Percentiles rank a stretch among this genome's conserved stretches.
Evolutionary conservation across 2,113 vertebrate species (phyloP).

Genomic region (Scophthalmus maximus): DNA sequence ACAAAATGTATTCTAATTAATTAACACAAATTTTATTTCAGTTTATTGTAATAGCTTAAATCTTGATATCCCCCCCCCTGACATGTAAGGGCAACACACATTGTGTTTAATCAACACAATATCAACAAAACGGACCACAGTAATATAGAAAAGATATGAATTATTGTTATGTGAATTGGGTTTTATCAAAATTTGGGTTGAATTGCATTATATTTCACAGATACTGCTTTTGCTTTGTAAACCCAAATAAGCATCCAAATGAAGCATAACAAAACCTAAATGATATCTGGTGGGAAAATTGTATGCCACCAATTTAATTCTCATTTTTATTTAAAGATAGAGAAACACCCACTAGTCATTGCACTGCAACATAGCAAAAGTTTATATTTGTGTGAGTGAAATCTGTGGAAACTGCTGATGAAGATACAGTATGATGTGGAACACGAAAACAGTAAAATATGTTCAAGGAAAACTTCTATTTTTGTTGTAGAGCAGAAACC

Average conservation of each 20-base stretch:
- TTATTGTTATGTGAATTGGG: not conserved
- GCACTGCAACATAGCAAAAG: not conserved
- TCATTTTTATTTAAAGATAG: not conserved
- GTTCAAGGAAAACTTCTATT: not conserved
- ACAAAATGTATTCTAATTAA: too few relatives aligned
- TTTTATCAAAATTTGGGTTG: not conserved
- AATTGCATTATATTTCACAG: too few relatives aligned
- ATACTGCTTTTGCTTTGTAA: too few relatives aligned
- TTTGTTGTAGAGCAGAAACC: not conserved
- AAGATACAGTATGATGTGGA: conserved; percentile 2
- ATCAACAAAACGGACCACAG: too few relatives aligned
- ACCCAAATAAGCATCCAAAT: too few relatives aligned
- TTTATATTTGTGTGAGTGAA: not conserved
- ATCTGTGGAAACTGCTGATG: not conserved
- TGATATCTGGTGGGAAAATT: not conserved
- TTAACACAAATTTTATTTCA: not conserved
- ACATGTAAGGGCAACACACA: too few relatives aligned
- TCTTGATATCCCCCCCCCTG: too few relatives aligned
- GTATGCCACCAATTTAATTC: not conserved
- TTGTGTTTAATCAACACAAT: too few relatives aligned
- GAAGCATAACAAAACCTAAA: not conserved
- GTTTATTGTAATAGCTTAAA: too few relatives aligned
- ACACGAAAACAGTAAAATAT: not conserved
- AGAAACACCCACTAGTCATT: not conserved
- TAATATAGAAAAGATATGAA: not conserved